Percentiles rank a stretch among this genome's conserved stretches.
Conservation (phyloP, 1,140 invertebrate genomes). For the Dermatophagoides farinae region DNA sequence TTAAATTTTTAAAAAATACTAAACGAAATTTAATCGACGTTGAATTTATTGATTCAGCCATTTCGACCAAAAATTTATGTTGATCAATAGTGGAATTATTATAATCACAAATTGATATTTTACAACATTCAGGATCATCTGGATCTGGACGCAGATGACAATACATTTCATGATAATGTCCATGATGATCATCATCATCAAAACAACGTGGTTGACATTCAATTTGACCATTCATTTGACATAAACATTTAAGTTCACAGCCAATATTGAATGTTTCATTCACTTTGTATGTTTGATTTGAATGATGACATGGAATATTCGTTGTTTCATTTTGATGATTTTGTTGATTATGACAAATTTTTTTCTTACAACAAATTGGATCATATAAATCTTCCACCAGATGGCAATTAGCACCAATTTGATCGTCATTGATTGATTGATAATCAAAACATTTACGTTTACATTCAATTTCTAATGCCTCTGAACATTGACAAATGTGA, state of each 20-base stretch:
- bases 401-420: background rate
- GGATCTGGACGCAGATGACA: conserved; percentile 20
- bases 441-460: background rate
- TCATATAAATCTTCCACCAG: background rate
- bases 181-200: conserved; percentile 1
- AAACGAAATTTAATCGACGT: conserved; percentile 54
- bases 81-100: conserved; percentile 13
- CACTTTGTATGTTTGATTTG: conserved; percentile 20
- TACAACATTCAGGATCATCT: conserved; percentile 26
- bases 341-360: background rate
- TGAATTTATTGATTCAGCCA: conserved; percentile 38
- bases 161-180: conserved; percentile 11
- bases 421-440: background rate
- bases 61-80: conserved; percentile 12
- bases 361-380: background rate
- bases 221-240: conserved; percentile 20
- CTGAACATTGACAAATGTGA: conserved; percentile 3
- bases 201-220: conserved; percentile 21
- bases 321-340: background rate
- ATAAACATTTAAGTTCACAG: conserved; percentile 24
- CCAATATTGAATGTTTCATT: conserved; percentile 23
- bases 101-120: conserved; percentile 24
- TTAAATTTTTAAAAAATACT: background rate
- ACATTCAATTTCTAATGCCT: conserved; percentile 10
- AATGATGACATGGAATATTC: conserved; percentile 20